Evolutionary conservation across 2,888 invertebrate genomes (phyloP), one percentile per base, ranked within the genome.

Genomic region (Pterobdella sp.): DNA sequence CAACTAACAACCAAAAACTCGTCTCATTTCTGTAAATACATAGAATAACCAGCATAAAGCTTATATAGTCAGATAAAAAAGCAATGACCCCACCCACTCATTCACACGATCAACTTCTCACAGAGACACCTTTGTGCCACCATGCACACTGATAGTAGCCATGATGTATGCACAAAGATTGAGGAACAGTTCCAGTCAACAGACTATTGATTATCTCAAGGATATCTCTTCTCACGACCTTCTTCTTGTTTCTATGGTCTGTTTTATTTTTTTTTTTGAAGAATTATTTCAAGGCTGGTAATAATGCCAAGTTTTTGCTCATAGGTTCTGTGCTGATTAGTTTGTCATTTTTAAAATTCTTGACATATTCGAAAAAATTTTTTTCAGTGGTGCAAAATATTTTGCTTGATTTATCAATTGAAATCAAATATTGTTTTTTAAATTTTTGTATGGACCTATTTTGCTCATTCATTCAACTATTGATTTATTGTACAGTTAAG

Each of bases 161-260:
- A 87, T 97, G 81, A 87, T 96, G 65, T 97, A 97, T 85, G 87
- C 96, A 79, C 94, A 96, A 85, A 88, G 95, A 77, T 87, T 97
- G 72, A 90, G 91, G 82, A 79, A 81, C 32, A 86, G 87, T 75
- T 91, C 93, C 86, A 90, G 91, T 0, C 89, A 90, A 78, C 60
- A 56, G n/a, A 22, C 60, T n/a, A 22, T 56, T n/a, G 60, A 56
- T n/a, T 95, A 94, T 84, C 87, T 95, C 76, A 88, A 89, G 78
- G 86, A 88, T 79, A 89, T 93, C 69, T 89, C 91, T 37, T 94
- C 96, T 36, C 90, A 92, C 37, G 94, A 96, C 83, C 88, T 97
- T 74, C 96, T 96, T 85, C 88, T 97, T 74, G 91, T 96, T 76
- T 93, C 96, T 74, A 87, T 96, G 88, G 95, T 94, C 85, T 85